Conservation (phyloP, 2,797 vertebrate genomes). For the Paratrypauchen microcephalus region DNA sequence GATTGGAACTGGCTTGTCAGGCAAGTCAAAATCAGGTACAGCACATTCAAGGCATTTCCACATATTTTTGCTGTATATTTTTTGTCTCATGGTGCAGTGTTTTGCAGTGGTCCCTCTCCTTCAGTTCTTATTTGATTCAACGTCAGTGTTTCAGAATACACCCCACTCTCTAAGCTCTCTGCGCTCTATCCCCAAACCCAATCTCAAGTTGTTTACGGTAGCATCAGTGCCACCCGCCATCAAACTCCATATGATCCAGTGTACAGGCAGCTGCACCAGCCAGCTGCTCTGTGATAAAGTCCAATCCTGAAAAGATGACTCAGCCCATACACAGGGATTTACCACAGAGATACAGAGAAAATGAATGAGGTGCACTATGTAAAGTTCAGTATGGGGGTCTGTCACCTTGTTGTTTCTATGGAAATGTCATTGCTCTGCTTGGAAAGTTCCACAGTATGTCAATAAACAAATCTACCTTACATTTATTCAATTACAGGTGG, state of each 20-base stretch:
- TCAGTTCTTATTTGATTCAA: conserved; percentile 29
- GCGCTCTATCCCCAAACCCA: conserved; percentile 51
- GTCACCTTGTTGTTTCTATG: no score
- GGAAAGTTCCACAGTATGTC: no score
- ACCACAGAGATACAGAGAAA: conserved; percentile 15
- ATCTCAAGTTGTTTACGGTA: conserved; percentile 53
- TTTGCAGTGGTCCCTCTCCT: conserved; percentile 3
- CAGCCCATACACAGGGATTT: conserved; percentile 25
- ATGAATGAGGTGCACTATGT: no score
- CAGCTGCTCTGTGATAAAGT: conserved; percentile 47
- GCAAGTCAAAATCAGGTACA: no score
- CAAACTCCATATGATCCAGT: conserved; percentile 25
- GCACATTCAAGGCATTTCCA: background rate
- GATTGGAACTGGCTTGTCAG: no score
- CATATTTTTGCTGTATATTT: background rate
- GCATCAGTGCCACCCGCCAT: conserved; percentile 47
- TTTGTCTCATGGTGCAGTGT: background rate
- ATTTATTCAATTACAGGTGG: no score
- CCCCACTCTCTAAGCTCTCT: conserved; percentile 20
- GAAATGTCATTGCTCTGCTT: no score
- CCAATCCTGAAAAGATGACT: conserved; percentile 41
- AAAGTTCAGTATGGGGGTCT: no score
- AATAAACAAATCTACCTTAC: no score
- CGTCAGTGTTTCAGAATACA: conserved; percentile 17
- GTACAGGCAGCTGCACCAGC: conserved; percentile 47